These are phyloP conservation scores for Drosophila borborema DNA, from an alignment of 2,888 invertebrate species.

Conservation along the genomic window DNA sequence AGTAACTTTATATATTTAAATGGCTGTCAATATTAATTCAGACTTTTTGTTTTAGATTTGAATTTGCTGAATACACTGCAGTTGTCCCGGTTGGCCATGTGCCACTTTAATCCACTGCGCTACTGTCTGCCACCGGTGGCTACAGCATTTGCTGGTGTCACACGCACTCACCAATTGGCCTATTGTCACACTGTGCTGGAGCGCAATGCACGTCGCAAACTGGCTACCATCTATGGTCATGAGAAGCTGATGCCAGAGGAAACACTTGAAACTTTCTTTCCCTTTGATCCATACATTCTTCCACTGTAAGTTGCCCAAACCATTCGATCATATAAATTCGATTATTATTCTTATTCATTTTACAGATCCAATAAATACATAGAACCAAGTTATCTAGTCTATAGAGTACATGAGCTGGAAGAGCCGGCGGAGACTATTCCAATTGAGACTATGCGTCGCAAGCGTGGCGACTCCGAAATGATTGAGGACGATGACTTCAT, in stretches of 20 bases:
- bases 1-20: conserved; percentile 71
- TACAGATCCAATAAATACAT: conserved; percentile 84
- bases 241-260: conserved; percentile 85
- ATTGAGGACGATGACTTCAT: conserved; percentile 84
- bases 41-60: conserved; percentile 87
- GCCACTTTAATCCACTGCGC: conserved; percentile 94
- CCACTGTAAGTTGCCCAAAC: conserved; percentile 84
- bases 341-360: background rate
- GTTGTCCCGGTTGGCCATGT: conserved; percentile 93
- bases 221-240: conserved; percentile 87
- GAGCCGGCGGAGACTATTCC: conserved; percentile 46
- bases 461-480: conserved; percentile 84
- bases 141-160: conserved; percentile 92
- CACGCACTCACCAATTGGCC: conserved; percentile 93
- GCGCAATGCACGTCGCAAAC: conserved; percentile 89
- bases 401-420: conserved; percentile 67
- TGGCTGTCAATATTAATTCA: background rate
- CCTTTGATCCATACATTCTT: conserved; percentile 95
- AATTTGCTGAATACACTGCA: conserved; percentile 93
- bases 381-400: conserved; percentile 54
- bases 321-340: background rate
- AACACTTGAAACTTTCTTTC: conserved; percentile 91
- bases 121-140: conserved; percentile 92
- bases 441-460: conserved; percentile 56
- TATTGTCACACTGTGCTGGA: conserved; percentile 97